A percentile compares a stretch with the other conserved stretches of the same genome.
Conservation (phyloP, 2,113 vertebrate species). For the Tragelaphus imberbis region DNA sequence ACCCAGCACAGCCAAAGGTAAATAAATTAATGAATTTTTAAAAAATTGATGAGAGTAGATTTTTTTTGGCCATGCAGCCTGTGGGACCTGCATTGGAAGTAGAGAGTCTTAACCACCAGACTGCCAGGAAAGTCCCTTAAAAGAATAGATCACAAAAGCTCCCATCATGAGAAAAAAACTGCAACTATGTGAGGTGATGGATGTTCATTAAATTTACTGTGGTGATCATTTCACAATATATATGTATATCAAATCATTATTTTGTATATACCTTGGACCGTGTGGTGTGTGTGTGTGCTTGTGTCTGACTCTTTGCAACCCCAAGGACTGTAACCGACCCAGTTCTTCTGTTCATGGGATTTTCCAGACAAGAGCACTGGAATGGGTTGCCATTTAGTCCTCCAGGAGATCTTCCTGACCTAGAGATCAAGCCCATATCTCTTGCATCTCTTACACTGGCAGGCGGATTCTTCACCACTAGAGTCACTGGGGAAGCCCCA, state of each 20-base stretch:
- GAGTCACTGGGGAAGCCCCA: background rate
- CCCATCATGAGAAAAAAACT: background rate
- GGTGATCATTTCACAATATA: background rate
- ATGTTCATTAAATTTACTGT: too few relatives aligned
- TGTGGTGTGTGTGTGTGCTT: background rate
- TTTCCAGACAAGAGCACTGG: background rate
- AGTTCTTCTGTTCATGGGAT: background rate
- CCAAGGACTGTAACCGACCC: background rate
- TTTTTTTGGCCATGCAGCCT: background rate
- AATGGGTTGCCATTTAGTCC: background rate
- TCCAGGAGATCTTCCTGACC: background rate
- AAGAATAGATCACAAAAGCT: background rate
- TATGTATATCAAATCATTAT: background rate
- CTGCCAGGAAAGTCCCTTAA: background rate
- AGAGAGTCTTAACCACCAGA: background rate
- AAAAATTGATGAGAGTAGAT: background rate
- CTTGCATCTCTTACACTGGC: background rate
- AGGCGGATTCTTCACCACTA: background rate
- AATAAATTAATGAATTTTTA: background rate
- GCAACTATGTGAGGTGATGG: background rate
- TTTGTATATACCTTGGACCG: background rate
- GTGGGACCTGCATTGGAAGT: background rate
- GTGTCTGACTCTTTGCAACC: background rate
- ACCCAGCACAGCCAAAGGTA: background rate
- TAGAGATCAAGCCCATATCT: background rate